Evolutionary conservation across 1,140 invertebrate species (phyloP).

Genomic region (Elymnias hypermnestra): DNA sequence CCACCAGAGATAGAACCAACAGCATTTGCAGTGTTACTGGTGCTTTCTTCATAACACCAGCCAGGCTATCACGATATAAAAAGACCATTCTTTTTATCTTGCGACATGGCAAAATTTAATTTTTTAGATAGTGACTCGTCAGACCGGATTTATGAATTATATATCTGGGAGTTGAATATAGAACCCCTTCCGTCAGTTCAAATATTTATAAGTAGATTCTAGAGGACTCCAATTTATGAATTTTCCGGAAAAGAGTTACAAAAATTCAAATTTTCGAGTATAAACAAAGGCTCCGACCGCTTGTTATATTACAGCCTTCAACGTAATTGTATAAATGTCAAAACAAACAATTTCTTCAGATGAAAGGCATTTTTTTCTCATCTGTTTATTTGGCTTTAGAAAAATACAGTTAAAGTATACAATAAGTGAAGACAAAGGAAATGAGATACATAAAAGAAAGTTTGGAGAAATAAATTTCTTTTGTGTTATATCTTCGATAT

Average conservation of each 20-base stretch:
- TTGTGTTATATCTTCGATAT: constrained; percentile 15
- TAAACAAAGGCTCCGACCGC: not conserved
- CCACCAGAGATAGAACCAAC: too few relatives aligned
- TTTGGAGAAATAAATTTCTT: constrained; percentile 15
- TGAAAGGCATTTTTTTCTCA: constrained; percentile 8
- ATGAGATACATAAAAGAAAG: constrained; percentile 17
- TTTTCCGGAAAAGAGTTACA: not conserved
- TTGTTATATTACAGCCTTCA: not conserved
- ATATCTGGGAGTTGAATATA: too few relatives aligned
- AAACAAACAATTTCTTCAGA: constrained; percentile 8
- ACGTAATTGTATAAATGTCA: constrained; percentile 13
- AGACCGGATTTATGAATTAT: too few relatives aligned
- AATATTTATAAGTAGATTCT: too few relatives aligned
- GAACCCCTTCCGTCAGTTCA: too few relatives aligned
- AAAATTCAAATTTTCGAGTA: not conserved
- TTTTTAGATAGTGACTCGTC: too few relatives aligned
- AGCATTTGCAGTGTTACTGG: too few relatives aligned
- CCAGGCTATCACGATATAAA: too few relatives aligned
- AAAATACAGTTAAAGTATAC: constrained; percentile 21
- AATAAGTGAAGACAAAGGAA: constrained; percentile 15
- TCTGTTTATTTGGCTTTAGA: constrained; percentile 14
- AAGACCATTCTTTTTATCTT: too few relatives aligned
- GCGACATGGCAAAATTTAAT: too few relatives aligned
- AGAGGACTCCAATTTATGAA: too few relatives aligned
- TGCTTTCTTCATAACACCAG: too few relatives aligned